Evolutionary conservation across 2,797 vertebrate species (phyloP).

Genomic region (Eremophila alpestris): DNA sequence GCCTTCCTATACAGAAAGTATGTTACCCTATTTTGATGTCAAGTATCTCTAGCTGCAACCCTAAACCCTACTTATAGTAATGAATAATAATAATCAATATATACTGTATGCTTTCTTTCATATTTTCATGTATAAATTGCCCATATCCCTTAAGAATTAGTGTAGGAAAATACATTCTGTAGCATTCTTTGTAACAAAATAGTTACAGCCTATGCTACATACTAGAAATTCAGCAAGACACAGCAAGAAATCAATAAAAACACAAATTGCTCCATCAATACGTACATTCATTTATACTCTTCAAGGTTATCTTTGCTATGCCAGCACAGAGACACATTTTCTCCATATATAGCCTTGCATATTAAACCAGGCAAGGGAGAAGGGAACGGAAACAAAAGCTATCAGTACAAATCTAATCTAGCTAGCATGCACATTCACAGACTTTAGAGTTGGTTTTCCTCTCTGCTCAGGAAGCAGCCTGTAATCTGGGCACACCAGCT

Average conservation of each 20-base stretch:
- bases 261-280: constrained; percentile 80
- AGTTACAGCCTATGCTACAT: constrained; percentile 58
- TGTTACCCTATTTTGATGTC: neutral
- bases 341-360: constrained; percentile 53
- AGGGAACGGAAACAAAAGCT: constrained; percentile 62
- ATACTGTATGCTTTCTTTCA: neutral
- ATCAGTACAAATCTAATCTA: constrained; percentile 71
- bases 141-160: constrained; percentile 36
- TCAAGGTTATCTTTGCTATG: constrained; percentile 77
- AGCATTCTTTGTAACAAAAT: constrained; percentile 62
- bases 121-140: constrained; percentile 58
- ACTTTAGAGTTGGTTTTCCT: constrained; percentile 24
- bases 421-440: constrained; percentile 12
- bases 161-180: constrained; percentile 48
- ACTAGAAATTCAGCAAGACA: constrained; percentile 63
- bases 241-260: constrained; percentile 75
- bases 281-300: constrained; percentile 71
- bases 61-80: constrained; percentile 26
- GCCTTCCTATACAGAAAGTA: neutral
- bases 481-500: neutral
- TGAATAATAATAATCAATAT: constrained; percentile 59
- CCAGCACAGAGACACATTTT: constrained; percentile 64
- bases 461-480: neutral
- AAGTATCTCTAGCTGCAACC: neutral
- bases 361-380: constrained; percentile 60